Evolutionary conservation across 2,113 vertebrate species (phyloP).

Genomic region (Piaya cayana): DNA sequence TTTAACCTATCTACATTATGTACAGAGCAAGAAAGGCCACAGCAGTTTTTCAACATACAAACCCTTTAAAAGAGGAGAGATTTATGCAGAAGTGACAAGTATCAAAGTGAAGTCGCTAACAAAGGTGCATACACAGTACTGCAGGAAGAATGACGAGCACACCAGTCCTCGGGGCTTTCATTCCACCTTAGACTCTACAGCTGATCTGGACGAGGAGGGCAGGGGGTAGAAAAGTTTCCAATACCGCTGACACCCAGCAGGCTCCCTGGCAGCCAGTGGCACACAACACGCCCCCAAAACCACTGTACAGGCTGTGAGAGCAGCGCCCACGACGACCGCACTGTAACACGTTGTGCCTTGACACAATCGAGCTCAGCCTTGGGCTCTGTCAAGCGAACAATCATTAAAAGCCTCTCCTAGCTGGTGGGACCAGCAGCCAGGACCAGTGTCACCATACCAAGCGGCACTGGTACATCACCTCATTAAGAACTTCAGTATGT

Average conservation of each 20-base stretch:
- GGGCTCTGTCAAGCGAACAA: not conserved
- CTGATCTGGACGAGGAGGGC: not conserved
- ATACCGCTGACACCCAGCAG: fast-evolving
- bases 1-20: conserved; percentile 83
- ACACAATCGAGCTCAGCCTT: not conserved
- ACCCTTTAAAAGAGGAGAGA: conserved; percentile 81
- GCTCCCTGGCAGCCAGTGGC: fast-evolving
- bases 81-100: conserved; percentile 76
- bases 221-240: fast-evolving
- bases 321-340: fast-evolving
- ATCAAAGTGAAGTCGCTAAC: conserved; percentile 74
- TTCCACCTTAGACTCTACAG: not conserved
- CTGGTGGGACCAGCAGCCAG: not conserved
- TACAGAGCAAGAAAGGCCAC: conserved; percentile 86
- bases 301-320: fast-evolving
- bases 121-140: conserved; percentile 63
- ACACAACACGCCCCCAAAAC: fast-evolving
- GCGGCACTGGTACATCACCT: conserved; percentile 68
- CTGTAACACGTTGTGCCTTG: fast-evolving
- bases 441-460: not conserved
- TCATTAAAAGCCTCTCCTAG: not conserved
- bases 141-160: not conserved
- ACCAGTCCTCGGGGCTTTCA: not conserved
- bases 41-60: conserved; percentile 84
- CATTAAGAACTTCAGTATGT: conserved; percentile 73